Percentiles rank a stretch among this genome's conserved stretches.
These are phyloP conservation scores for Platyscapa corneri DNA, from an alignment of 1,140 invertebrate species.

Conservation along the genomic window DNA sequence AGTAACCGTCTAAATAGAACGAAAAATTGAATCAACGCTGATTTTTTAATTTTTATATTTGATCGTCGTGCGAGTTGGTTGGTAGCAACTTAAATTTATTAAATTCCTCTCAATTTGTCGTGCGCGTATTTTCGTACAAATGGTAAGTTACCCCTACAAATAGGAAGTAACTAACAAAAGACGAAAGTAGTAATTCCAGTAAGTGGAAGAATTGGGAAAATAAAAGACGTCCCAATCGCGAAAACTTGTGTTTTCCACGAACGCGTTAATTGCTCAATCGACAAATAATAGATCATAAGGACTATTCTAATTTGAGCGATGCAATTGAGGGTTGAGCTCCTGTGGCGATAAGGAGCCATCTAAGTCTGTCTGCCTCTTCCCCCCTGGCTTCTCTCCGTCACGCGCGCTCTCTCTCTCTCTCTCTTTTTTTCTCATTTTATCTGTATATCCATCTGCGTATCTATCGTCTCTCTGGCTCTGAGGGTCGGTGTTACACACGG, in stretches of 20 bases:
- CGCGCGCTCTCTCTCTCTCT: no score
- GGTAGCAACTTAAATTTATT: not conserved
- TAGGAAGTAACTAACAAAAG: not conserved
- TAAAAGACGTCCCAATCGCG: not conserved
- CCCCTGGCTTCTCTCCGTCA: no score
- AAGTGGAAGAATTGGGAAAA: not conserved
- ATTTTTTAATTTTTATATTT: not conserved
- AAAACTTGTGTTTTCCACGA: not conserved
- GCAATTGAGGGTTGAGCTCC: conserved; percentile 16
- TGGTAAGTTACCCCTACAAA: not conserved
- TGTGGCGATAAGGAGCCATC: conserved; percentile 10
- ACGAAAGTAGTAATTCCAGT: not conserved
- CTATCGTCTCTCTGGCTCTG: not conserved
- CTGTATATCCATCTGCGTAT: not conserved
- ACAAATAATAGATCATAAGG: conserved; percentile 11
- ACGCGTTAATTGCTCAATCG: conserved; percentile 19
- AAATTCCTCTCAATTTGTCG: not conserved
- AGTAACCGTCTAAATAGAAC: not conserved
- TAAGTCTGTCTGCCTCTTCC: not conserved
- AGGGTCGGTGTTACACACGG: not conserved
- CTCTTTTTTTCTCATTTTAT: not conserved
- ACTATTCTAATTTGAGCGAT: conserved; percentile 3
- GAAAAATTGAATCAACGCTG: not conserved
- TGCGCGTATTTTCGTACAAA: not conserved
- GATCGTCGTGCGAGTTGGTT: not conserved